A percentile compares a stretch with the other conserved stretches of the same genome.
phyloP scores from a whole-genome alignment of 2,113 vertebrate genomes.

The Eleginops maclovinus region DNA sequence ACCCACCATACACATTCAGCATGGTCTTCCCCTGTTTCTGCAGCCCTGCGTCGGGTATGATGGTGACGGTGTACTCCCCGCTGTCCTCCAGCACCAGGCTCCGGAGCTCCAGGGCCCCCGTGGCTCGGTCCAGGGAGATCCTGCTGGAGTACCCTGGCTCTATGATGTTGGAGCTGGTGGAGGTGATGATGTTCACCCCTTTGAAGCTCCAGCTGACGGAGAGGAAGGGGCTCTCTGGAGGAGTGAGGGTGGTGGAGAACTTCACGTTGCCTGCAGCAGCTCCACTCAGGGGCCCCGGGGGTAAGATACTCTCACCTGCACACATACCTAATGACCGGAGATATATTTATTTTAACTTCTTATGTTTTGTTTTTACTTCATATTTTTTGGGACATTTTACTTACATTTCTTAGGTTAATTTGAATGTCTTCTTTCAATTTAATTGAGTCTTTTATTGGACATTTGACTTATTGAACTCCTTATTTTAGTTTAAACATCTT shows the following conservation, averaged over 20 bases:
- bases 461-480: too few relatives aligned
- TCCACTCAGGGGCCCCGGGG: slow-evolving; percentile 59
- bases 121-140: slow-evolving; percentile 63
- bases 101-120: slow-evolving; percentile 74
- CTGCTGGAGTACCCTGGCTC: slow-evolving; percentile 8
- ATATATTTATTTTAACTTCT: neutral
- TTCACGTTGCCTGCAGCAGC: slow-evolving; percentile 51
- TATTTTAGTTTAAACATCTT: too few relatives aligned
- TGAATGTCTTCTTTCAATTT: too few relatives aligned
- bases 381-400: too few relatives aligned
- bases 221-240: slow-evolving; percentile 27
- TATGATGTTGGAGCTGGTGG: slow-evolving; percentile 6
- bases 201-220: slow-evolving; percentile 74
- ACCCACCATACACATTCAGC: slow-evolving; percentile 71
- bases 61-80: slow-evolving; percentile 62
- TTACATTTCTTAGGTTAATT: too few relatives aligned
- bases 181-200: slow-evolving; percentile 51
- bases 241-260: slow-evolving; percentile 61
- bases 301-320: slow-evolving; percentile 52
- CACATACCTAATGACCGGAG: slow-evolving; percentile 31
- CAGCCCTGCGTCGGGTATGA: slow-evolving; percentile 41
- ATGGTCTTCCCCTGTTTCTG: slow-evolving; percentile 38
- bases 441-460: too few relatives aligned
- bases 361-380: too few relatives aligned
- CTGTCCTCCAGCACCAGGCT: slow-evolving; percentile 65